Percentiles rank a stretch among this genome's conserved stretches.
Evolutionary conservation across 92 coral and sea anemone genomes (phyloP).

Genomic region (Actinostola sp.): DNA sequence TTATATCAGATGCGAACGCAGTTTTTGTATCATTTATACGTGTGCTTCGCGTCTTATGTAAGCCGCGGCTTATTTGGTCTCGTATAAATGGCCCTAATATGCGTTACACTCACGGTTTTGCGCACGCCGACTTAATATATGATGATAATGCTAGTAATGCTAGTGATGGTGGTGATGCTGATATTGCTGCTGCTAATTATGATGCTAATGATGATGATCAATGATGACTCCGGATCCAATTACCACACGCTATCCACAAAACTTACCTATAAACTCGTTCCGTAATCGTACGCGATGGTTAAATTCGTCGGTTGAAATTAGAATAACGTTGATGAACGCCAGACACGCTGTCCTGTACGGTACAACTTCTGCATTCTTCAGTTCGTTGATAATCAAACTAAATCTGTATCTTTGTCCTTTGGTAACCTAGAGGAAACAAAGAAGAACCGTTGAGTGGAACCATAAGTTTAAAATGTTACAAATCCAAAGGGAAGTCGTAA

Average conservation of each 20-base stretch:
- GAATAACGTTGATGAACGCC: conserved; percentile 92
- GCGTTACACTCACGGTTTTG: too few species aligned
- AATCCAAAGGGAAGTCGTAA: too few species aligned
- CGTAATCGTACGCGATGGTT: conserved; percentile 93
- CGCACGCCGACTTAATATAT: too few species aligned
- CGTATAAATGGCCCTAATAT: too few species aligned
- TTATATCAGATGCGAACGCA: too few species aligned
- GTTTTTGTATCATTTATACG: too few species aligned
- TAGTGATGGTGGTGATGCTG: too few species aligned
- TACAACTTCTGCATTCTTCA: conserved; percentile 85
- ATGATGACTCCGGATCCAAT: neutral
- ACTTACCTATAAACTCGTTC: conserved; percentile 92
- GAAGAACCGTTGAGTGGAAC: too few species aligned
- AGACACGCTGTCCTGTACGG: conserved; percentile 95
- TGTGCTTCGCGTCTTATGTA: too few species aligned
- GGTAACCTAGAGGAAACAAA: conserved; percentile 61
- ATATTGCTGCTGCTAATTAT: neutral
- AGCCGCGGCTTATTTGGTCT: too few species aligned
- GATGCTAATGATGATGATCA: neutral
- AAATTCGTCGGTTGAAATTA: conserved; percentile 94
- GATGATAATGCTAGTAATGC: too few species aligned
- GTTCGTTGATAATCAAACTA: conserved; percentile 93
- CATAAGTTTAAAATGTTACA: too few species aligned
- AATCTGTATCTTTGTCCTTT: conserved; percentile 98
- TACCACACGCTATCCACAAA: neutral